Percentiles rank a stretch among this genome's conserved stretches.
Conservation (phyloP, 2,113 vertebrate genomes). For the Phaethornis superciliosus region DNA sequence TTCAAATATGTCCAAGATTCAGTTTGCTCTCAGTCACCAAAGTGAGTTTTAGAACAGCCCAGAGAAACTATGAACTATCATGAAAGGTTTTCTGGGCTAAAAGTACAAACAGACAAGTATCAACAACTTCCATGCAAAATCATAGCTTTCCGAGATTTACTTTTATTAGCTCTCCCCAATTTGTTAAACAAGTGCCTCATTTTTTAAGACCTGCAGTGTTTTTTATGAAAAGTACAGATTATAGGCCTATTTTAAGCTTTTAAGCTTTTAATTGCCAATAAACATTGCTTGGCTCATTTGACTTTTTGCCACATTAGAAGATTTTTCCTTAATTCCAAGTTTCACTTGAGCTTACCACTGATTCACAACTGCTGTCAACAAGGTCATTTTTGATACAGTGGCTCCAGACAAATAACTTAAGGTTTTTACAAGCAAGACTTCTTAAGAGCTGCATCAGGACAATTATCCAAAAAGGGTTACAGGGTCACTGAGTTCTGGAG, state of each 20-base stretch:
- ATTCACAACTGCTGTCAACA: background rate
- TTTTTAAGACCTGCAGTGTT: background rate
- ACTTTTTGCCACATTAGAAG: background rate
- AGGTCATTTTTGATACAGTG: background rate
- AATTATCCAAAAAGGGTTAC: background rate
- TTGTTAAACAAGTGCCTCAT: background rate
- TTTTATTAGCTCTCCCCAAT: background rate
- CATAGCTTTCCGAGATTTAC: background rate
- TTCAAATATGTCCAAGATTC: background rate
- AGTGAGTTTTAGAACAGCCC: background rate
- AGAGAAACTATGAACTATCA: background rate
- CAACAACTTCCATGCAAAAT: background rate
- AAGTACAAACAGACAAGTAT: background rate
- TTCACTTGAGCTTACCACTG: background rate
- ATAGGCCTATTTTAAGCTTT: conserved; percentile 34
- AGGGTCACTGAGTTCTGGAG: background rate
- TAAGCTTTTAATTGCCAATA: conserved; percentile 50
- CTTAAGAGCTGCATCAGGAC: background rate
- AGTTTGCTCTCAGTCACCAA: background rate
- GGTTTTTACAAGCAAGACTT: background rate
- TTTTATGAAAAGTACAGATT: background rate
- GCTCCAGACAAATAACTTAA: background rate
- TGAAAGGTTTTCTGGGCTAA: background rate
- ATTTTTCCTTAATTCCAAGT: background rate
- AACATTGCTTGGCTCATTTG: conserved; percentile 16